Evolutionary conservation across 2,797 vertebrate genomes (phyloP), one percentile per base, ranked within the genome.

Genomic region (Podargus strigoides): DNA sequence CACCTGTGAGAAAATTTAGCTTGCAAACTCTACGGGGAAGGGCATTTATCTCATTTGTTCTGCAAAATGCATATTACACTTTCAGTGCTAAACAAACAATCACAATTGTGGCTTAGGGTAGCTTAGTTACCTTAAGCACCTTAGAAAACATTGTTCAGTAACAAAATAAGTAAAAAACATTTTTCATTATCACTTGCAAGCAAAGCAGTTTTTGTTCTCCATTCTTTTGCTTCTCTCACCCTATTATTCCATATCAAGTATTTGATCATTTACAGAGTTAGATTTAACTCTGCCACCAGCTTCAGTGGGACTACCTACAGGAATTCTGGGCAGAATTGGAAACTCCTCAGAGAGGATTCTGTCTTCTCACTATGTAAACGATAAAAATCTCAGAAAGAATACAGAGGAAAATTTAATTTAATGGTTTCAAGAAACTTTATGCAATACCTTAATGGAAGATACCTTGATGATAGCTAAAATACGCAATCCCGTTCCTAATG

Each of bases 21-120:
- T 75, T 68, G 75, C 67, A 75, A 88, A 16, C 52, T 89, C 68
- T 79, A 42, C 1, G 1, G 49, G 53, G 75, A 90, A 95, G n/a
- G 78, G 32, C 52, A 60, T 88, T 91, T 89, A 80, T 88, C 41
- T 79, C 79, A 73, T 74, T 94, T 93, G 89, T 78, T 78, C 94
- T 84, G 85, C 52, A 81, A 91, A 94, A 86, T 22, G 27, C 41
- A 9, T 49, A 81, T 58, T 68, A 81, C 36, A 72, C 34, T 64
- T 27, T 16, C 32, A 81, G 67, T 52, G 66, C 63, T 88, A 69
- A 92, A 93, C 81, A 93, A 95, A 84, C 58, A 92, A 75, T 37
- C 75, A 58, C 60, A 72, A 28, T 72, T 80, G 89, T 24, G 63
- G 59, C 72, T 89, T 89, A 78, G 0, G 1, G 64, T 36, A 84